Conservation (phyloP, 2,113 vertebrate species). For the Zingel zingel region DNA sequence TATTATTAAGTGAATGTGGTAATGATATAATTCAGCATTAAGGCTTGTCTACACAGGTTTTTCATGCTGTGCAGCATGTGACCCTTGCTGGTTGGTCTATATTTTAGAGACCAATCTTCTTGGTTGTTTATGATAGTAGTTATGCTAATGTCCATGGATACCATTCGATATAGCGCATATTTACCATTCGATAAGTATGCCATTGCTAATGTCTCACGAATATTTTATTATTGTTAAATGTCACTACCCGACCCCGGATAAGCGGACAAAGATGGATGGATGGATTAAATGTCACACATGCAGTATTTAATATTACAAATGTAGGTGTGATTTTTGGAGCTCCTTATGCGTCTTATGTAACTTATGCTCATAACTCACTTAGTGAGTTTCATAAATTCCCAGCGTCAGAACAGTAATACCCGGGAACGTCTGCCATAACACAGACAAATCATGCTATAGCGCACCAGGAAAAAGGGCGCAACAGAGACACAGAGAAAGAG, state of each 20-base stretch:
- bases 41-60: not conserved
- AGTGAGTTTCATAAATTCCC: not conserved
- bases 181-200: not conserved
- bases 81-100: not conserved
- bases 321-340: not conserved
- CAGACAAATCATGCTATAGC: conserved; percentile 8
- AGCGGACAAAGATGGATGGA: too few relatives aligned
- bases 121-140: not conserved
- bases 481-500: not conserved
- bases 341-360: not conserved
- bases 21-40: not conserved
- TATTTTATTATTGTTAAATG: not conserved
- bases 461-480: not conserved
- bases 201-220: not conserved
- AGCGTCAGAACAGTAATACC: not conserved
- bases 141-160: not conserved
- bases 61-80: not conserved
- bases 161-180: not conserved
- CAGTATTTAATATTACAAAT: not conserved
- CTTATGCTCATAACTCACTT: not conserved
- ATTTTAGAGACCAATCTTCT: not conserved
- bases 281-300: not conserved
- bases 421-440: not conserved
- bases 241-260: not conserved
- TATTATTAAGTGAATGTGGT: not conserved